These are phyloP conservation scores for Euphydryas editha DNA, from an alignment of 2,888 invertebrate genomes.

Conservation along the genomic window DNA sequence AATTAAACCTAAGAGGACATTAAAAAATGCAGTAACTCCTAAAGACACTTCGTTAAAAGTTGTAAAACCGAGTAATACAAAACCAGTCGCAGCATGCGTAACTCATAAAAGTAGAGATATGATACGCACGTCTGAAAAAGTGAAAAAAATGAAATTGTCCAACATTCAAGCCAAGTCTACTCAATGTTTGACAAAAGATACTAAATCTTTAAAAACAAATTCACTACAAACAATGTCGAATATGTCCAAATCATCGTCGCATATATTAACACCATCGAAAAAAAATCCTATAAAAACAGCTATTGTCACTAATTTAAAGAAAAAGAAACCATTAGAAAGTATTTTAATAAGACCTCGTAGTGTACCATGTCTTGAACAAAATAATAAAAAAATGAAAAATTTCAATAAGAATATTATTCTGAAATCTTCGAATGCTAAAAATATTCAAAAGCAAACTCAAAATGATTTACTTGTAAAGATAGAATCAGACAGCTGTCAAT, in stretches of 20 bases:
- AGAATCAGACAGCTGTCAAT: constrained; percentile 60
- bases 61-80: constrained; percentile 46
- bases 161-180: constrained; percentile 65
- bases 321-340: constrained; percentile 69
- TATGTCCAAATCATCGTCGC: constrained; percentile 67
- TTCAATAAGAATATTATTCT: constrained; percentile 48
- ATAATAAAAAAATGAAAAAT: constrained; percentile 67
- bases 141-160: constrained; percentile 68
- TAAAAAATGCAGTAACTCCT: constrained; percentile 45
- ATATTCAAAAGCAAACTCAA: constrained; percentile 38
- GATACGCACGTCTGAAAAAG: constrained; percentile 75
- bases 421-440: constrained; percentile 57
- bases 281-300: constrained; percentile 69
- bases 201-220: constrained; percentile 51
- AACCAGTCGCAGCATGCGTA: constrained; percentile 49
- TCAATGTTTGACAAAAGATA: constrained; percentile 57
- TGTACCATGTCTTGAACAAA: constrained; percentile 67
- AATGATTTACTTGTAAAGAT: constrained; percentile 48
- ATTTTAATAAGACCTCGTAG: constrained; percentile 62
- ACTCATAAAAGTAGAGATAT: constrained; percentile 76
- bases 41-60: constrained; percentile 47
- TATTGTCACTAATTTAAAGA: constrained; percentile 69
- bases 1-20: constrained; percentile 55
- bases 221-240: constrained; percentile 53
- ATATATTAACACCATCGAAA: constrained; percentile 56